Percentiles rank a stretch among this genome's conserved stretches.
phyloP scores from a whole-genome alignment of 1,140 invertebrate species.

The Pararge aegeria region DNA sequence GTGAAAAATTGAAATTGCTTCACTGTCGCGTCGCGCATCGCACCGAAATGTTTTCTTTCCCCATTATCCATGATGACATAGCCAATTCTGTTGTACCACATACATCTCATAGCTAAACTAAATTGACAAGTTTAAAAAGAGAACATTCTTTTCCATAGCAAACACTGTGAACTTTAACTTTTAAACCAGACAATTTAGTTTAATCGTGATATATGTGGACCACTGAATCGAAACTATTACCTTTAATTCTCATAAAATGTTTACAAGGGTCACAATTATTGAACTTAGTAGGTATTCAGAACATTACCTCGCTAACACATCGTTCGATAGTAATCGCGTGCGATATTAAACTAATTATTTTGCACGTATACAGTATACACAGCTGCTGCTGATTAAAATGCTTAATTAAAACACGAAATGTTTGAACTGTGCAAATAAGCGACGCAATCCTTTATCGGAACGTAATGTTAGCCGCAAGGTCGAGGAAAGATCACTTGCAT shows the following conservation, averaged over 20 bases:
- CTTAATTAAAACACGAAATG: constrained; percentile 37
- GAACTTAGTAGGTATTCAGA: neutral
- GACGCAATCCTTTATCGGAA: constrained; percentile 28
- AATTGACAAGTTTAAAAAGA: too few relatives aligned
- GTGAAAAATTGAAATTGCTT: too few relatives aligned
- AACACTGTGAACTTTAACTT: too few relatives aligned
- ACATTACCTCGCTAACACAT: constrained; percentile 2
- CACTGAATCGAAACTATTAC: too few relatives aligned
- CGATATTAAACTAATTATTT: constrained; percentile 36
- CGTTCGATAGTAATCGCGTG: constrained; percentile 11
- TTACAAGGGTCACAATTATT: too few relatives aligned
- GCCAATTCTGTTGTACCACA: neutral
- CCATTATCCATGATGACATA: too few relatives aligned
- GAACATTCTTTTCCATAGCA: too few relatives aligned
- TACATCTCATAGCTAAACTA: neutral
- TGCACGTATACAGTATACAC: constrained; percentile 15
- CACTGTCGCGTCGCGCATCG: too few relatives aligned
- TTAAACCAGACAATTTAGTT: too few relatives aligned
- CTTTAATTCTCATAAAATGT: too few relatives aligned
- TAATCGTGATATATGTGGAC: too few relatives aligned
- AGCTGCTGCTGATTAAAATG: constrained; percentile 29
- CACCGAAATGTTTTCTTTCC: too few relatives aligned
- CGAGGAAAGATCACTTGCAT: constrained; percentile 26
- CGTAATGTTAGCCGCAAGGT: constrained; percentile 29
- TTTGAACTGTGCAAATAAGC: constrained; percentile 30